Evolutionary conservation across 2,888 invertebrate species (phyloP), one percentile per base, ranked within the genome.

Genomic region (Ametastegia equiseti): DNA sequence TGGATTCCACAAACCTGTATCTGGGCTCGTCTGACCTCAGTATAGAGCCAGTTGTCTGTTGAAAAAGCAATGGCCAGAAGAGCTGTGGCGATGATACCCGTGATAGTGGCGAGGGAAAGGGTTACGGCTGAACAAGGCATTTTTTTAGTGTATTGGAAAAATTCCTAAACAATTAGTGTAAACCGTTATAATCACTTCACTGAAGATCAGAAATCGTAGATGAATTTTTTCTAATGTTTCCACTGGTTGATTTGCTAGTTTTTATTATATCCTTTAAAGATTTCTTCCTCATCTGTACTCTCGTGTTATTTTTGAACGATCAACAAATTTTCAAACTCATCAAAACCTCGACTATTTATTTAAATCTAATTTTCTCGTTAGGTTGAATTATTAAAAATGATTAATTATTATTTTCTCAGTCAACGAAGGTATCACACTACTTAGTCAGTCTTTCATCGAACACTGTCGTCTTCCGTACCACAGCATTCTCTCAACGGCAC

Each of bases 111-210:
- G 93, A 98, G 94, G 92, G 98, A 98, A 92, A 98, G 94, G 92
- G 98, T 97, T 91, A 98, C 97, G 90, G 98, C 98, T 90, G 97
- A 97, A 94, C 97, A 97, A 93, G 97, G 97, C 97, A 97, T 97
- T 93, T 93, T 95, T 83, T 19, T 30, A 54, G 36, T 15, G 5
- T 47, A 9, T 30, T 27, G 39, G n/a, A 36, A 45, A 42, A 60
- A 65, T 30, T 15, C 7, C 15, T 33, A 63, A 36, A 65, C 15
- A 36, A 45, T n/a, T 30, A 75, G 7, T 45, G 11, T 9, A 30
- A 63, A 30, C 6, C 7, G 15, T 23, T 30, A 9, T 4, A 42
- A 45, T 30, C 71, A 71, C 71, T 71, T 47, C 71, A 71, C 71
- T 15, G n/a, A 45, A 71, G 45, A 11, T 19, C 23, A 67, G 19